Conservation (phyloP, 2,797 vertebrate genomes). For the Poecilia picta region DNA sequence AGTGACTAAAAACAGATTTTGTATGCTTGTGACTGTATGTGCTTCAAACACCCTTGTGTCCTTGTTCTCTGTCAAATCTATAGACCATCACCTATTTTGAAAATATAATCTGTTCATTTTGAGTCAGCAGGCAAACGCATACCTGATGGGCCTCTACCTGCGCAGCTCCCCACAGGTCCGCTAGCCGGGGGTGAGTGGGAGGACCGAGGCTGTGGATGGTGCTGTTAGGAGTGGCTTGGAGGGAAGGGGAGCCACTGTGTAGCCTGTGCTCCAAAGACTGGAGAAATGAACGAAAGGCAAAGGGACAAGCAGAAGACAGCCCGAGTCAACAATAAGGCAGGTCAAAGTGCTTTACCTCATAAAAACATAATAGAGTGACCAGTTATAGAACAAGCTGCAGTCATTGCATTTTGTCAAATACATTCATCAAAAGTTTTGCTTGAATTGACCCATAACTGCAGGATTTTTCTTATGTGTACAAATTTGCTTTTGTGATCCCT, state of each 20-base stretch:
- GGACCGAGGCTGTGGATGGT: constrained; percentile 83
- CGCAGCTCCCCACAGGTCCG: constrained; percentile 87
- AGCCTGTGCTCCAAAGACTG: constrained; percentile 79
- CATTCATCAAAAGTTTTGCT: not conserved
- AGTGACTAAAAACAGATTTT: constrained; percentile 13
- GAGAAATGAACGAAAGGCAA: not conserved
- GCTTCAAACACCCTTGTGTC: constrained; percentile 21
- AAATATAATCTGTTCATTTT: constrained; percentile 41
- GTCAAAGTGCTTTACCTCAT: too few species aligned
- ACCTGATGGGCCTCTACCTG: constrained; percentile 81
- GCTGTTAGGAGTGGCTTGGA: constrained; percentile 85
- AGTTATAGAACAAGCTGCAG: too few species aligned
- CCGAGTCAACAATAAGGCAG: too few species aligned
- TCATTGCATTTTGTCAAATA: too few species aligned
- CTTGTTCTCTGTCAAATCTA: constrained; percentile 25
- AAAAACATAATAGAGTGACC: too few species aligned
- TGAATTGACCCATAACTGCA: not conserved
- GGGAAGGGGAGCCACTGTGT: constrained; percentile 81
- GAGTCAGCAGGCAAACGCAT: constrained; percentile 67
- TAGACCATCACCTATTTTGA: constrained; percentile 35
- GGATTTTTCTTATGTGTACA: not conserved
- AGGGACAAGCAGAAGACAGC: not conserved
- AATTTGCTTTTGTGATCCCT: not conserved
- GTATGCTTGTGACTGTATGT: constrained; percentile 8
- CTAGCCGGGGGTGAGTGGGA: constrained; percentile 85